These are phyloP conservation scores for Drosophila oshimai DNA, from an alignment of 1,140 invertebrate genomes.

Conservation along the genomic window DNA sequence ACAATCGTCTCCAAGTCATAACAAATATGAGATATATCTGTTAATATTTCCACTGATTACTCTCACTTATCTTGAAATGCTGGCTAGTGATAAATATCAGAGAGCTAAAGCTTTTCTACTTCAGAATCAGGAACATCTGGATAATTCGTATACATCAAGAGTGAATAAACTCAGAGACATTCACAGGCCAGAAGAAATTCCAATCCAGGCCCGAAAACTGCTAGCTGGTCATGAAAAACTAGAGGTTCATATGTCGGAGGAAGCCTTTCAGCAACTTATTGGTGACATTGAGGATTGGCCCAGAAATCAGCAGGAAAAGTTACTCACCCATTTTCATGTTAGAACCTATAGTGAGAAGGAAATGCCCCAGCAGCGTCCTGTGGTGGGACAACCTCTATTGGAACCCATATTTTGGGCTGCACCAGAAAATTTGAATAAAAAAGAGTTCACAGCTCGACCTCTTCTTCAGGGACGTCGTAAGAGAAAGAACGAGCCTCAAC, in stretches of 20 bases:
- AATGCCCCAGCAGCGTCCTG: background rate
- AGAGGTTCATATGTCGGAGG: conserved; percentile 3
- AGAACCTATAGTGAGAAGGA: background rate
- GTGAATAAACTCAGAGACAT: conserved; percentile 31
- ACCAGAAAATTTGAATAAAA: background rate
- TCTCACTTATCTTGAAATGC: conserved; percentile 34
- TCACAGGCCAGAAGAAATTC: background rate
- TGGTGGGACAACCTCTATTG: background rate
- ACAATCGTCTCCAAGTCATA: conserved; percentile 2
- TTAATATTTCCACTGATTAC: conserved; percentile 38
- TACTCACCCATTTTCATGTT: conserved; percentile 24
- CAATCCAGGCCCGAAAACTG: conserved; percentile 25
- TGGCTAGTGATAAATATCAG: conserved; percentile 4
- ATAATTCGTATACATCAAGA: conserved; percentile 26
- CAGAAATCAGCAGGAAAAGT: background rate
- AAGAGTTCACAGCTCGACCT: background rate
- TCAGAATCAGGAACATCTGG: background rate
- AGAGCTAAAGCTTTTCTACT: conserved; percentile 17
- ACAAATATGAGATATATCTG: conserved; percentile 27
- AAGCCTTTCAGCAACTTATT: background rate
- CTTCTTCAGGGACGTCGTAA: background rate
- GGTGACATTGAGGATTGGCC: conserved; percentile 8
- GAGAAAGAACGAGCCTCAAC: conserved; percentile 6
- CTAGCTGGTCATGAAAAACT: conserved; percentile 22
- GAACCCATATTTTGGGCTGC: conserved; percentile 13